phyloP scores from a whole-genome alignment of 1,140 invertebrate genomes.

The Solenopsis invicta region DNA sequence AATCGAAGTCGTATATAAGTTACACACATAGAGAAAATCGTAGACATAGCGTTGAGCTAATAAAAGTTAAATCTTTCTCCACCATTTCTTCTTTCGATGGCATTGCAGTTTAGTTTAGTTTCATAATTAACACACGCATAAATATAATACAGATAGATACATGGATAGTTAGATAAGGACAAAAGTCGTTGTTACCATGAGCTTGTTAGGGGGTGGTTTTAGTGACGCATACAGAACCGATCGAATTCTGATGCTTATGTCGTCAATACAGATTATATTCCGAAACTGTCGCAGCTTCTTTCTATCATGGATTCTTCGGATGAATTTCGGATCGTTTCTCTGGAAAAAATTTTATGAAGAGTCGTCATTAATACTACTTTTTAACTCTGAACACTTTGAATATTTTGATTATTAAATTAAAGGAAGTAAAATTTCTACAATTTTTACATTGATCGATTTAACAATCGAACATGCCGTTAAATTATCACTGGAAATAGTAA shows the following conservation, averaged over 20 bases:
- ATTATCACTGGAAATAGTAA: background rate
- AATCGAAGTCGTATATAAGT: background rate
- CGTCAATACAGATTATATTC: slow-evolving; percentile 49
- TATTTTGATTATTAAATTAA: background rate
- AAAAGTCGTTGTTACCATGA: slow-evolving; percentile 66
- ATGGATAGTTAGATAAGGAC: slow-evolving; percentile 44
- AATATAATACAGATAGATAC: slow-evolving; percentile 20
- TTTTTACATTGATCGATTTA: background rate
- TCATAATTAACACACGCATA: slow-evolving; percentile 33
- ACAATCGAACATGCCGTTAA: background rate
- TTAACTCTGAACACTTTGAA: background rate
- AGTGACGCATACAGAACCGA: slow-evolving; percentile 72
- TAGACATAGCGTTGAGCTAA: slow-evolving; percentile 2
- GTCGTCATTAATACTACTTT: background rate
- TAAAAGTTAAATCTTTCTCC: background rate
- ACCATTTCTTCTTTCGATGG: background rate
- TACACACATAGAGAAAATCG: background rate
- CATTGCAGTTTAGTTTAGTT: slow-evolving; percentile 49
- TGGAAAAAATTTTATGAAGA: background rate
- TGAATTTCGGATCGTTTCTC: background rate
- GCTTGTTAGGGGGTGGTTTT: slow-evolving; percentile 80
- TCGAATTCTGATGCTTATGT: slow-evolving; percentile 66
- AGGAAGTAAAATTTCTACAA: background rate
- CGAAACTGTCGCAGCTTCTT: slow-evolving; percentile 27
- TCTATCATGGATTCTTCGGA: slow-evolving; percentile 32